These are phyloP conservation scores for Chrysopa pallens DNA, from an alignment of 1,140 invertebrate species.

Conservation along the genomic window DNA sequence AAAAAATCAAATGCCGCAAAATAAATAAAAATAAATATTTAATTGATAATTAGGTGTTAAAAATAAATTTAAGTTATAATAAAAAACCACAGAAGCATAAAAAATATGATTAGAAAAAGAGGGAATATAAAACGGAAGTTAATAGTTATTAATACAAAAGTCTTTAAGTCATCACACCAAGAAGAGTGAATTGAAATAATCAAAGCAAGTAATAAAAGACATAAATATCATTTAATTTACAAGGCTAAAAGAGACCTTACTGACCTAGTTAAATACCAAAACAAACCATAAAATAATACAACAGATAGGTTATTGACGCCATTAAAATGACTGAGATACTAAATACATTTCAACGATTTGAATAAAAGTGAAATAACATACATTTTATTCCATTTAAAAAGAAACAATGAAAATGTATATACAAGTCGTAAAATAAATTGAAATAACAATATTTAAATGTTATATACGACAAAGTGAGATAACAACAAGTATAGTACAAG, in stretches of 20 bases:
- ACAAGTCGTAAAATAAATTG: no score
- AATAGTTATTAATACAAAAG: no score
- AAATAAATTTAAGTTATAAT: slow-evolving; percentile 5
- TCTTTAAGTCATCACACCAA: no score
- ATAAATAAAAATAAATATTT: background rate
- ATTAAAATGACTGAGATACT: background rate
- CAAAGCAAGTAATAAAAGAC: no score
- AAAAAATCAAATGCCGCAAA: background rate
- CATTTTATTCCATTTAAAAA: no score
- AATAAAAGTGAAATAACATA: background rate
- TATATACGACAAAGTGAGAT: background rate
- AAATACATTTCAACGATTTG: background rate
- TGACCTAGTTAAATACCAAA: slow-evolving; percentile 13
- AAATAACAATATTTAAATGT: background rate
- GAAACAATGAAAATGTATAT: no score
- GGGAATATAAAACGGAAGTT: background rate
- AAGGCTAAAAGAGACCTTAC: slow-evolving; percentile 2
- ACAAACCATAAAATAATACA: slow-evolving; percentile 13
- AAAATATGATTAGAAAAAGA: background rate
- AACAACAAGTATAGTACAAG: slow-evolving; percentile 2
- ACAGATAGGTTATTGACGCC: background rate
- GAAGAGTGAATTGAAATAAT: no score
- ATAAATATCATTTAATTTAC: background rate
- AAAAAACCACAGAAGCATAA: slow-evolving; percentile 1
- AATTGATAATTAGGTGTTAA: slow-evolving; percentile 4